Conservation (phyloP, 2,797 vertebrate species). For the Cuculus canorus region DNA sequence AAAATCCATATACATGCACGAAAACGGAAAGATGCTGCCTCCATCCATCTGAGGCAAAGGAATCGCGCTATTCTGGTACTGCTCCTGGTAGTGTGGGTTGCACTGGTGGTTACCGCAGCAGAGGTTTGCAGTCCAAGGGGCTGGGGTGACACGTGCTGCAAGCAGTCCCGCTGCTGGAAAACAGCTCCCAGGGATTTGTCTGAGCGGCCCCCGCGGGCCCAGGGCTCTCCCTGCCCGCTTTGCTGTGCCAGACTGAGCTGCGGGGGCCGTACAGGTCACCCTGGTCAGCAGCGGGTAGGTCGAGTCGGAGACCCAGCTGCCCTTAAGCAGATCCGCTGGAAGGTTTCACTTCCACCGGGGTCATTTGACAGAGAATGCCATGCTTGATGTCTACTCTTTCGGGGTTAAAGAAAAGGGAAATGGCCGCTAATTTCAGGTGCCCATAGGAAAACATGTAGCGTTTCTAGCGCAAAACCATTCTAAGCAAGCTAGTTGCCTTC, state of each 20-base stretch:
- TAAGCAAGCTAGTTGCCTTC: neutral
- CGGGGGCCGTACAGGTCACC: neutral
- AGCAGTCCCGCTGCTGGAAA: neutral
- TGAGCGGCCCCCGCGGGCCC: accelerated
- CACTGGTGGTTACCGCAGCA: neutral
- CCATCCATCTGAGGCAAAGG: neutral
- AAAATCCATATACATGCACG: neutral
- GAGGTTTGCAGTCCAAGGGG: no score
- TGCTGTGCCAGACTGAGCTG: neutral
- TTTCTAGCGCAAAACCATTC: constrained; percentile 40
- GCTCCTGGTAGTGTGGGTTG: neutral
- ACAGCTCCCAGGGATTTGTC: no score
- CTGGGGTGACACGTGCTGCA: no score
- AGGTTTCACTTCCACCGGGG: constrained; percentile 22
- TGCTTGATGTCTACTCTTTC: constrained; percentile 2
- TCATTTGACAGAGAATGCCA: constrained; percentile 31
- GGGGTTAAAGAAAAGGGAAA: constrained; percentile 39
- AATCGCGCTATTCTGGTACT: accelerated
- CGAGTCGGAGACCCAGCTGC: constrained; percentile 13
- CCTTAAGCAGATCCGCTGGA: constrained; percentile 36
- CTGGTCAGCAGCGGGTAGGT: neutral
- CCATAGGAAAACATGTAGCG: neutral
- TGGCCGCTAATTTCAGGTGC: constrained; percentile 10
- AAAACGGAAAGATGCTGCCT: neutral
- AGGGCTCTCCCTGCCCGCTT: neutral